Evolutionary conservation across 2,797 vertebrate species (phyloP).

Genomic region (Sebastes goodei): DNA sequence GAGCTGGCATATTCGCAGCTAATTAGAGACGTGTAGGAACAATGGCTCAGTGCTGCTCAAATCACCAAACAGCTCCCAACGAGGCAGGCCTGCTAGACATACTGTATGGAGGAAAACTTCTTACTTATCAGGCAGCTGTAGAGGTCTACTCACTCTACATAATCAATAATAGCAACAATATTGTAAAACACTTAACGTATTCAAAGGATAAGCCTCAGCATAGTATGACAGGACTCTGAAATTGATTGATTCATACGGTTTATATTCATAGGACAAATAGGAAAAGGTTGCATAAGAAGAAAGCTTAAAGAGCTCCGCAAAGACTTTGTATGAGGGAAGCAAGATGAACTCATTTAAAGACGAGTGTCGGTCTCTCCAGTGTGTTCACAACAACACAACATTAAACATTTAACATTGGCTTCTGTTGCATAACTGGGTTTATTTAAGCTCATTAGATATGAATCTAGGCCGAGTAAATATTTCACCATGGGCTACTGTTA

Average conservation of each 20-base stretch:
- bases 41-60: constrained; percentile 46
- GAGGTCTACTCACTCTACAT: constrained; percentile 1
- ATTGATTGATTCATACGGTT: constrained; percentile 9
- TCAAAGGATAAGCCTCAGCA: constrained; percentile 1
- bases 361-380: constrained; percentile 29
- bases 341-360: constrained; percentile 48
- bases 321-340: constrained; percentile 16
- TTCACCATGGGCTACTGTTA: constrained; percentile 72
- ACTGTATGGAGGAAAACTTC: constrained; percentile 23
- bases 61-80: constrained; percentile 26
- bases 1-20: constrained; percentile 31
- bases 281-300: not conserved
- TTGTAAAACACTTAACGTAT: constrained; percentile 36
- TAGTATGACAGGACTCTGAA: not conserved
- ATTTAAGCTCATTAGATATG: constrained; percentile 77
- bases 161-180: constrained; percentile 37
- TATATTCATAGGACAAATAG: not conserved
- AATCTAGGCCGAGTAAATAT: constrained; percentile 81
- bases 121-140: constrained; percentile 37
- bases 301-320: not conserved
- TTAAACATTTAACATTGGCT: constrained; percentile 72
- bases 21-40: constrained; percentile 60
- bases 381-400: constrained; percentile 66
- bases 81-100: constrained; percentile 16
- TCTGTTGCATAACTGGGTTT: constrained; percentile 68